Evolutionary conservation across 2,113 vertebrate genomes (phyloP), one percentile per base, ranked within the genome.

Genomic region (Pitta sordida): DNA sequence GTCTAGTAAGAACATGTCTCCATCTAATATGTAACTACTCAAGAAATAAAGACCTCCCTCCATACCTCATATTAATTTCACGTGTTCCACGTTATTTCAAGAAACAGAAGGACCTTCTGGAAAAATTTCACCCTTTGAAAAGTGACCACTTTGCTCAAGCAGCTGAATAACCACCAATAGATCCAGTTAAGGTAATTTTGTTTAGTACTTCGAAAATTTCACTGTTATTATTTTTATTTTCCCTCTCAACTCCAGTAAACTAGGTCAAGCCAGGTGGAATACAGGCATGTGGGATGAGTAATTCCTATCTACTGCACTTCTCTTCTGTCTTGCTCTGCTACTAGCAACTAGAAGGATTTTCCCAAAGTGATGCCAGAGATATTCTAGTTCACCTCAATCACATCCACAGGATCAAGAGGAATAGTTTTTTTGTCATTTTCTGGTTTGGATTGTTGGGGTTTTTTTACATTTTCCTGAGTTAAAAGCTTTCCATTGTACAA

Each of bases 211-310:
- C 70, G 44, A 1, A 48, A 58, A 86, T 58, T 32, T n/a, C 32
- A 24, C 20, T 48, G 26, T 24, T 46, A 48, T 2, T 78, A 5
- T 71, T 83, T n/a, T 63, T 73, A 48, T 59, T 78, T 32, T 29
- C 32, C 16, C 36, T 84, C 55, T 85, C 81, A 70, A 23, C n/a
- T 46, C 17, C 46, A 58, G 16, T 34, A 78, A 63, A 29, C 11
- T 6, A 65, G 22, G n/a, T 36, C 18, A 56, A 86, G 36, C 9
- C 37, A 71, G 30, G 48, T 32, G 30, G 37, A n/a, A 44, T 36
- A 55, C 0, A 75, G 30, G 30, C 32, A 34, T 0, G 0, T 24
- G 26, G 15, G 21, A 82, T 48, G 18, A 70, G 21, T 11, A 75
- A 11, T 11, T 89, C 30, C 62, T 52, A 65, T 17, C 11, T 11